Percentiles rank a stretch among this genome's conserved stretches.
Conservation (phyloP, 2,113 vertebrate species). For the Strix aluco region DNA sequence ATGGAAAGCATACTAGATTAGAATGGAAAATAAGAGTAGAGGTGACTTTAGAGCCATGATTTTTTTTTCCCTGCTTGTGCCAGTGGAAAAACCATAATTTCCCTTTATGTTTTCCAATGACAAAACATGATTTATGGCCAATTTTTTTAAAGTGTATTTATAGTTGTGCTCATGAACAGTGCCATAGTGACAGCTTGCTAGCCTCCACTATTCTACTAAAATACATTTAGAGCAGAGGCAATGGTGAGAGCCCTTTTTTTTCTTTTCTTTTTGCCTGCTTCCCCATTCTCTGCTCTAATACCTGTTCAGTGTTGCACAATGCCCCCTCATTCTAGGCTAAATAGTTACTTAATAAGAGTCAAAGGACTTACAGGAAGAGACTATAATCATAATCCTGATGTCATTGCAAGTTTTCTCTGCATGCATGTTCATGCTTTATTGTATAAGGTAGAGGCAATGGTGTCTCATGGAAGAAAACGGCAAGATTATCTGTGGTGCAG, state of each 20-base stretch:
- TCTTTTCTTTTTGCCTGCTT: background rate
- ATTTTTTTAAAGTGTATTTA: constrained; percentile 32
- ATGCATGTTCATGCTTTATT: background rate
- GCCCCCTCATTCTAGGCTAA: background rate
- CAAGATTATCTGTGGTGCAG: background rate
- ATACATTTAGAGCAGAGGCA: background rate
- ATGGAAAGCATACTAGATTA: constrained; percentile 49
- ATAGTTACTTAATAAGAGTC: background rate
- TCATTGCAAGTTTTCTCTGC: background rate
- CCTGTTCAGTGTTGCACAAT: background rate
- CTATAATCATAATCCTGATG: background rate
- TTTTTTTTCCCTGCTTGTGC: background rate
- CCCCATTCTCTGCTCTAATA: background rate
- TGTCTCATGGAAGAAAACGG: background rate
- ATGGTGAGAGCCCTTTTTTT: fast-evolving
- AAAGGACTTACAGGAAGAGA: background rate
- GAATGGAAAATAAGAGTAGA: constrained; percentile 60
- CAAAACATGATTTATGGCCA: constrained; percentile 50
- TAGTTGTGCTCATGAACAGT: background rate
- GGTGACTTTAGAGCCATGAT: constrained; percentile 38
- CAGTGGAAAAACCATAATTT: constrained; percentile 36
- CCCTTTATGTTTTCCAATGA: constrained; percentile 23
- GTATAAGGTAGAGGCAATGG: background rate
- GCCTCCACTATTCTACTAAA: background rate
- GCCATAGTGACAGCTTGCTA: background rate